A percentile compares a stretch with the other conserved stretches of the same genome.
Evolutionary conservation across 2,797 vertebrate genomes (phyloP).

Genomic region (Danio choprae): DNA sequence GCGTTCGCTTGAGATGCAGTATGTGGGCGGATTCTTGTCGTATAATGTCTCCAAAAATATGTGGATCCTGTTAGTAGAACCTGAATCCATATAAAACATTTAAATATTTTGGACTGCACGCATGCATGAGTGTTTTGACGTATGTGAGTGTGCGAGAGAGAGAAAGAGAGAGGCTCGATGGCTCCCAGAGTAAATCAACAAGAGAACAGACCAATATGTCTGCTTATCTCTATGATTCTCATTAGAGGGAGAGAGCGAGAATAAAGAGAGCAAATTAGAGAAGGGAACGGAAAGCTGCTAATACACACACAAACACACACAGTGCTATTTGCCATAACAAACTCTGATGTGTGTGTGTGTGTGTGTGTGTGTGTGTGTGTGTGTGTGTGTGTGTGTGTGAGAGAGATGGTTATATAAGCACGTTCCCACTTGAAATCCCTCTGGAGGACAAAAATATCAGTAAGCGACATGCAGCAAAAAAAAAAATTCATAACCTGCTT

Average conservation of each 20-base stretch:
- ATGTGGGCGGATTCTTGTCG: background rate
- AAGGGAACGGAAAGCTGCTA: constrained; percentile 5
- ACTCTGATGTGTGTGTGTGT: constrained; percentile 9
- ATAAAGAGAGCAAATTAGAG: constrained; percentile 45
- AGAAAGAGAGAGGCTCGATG: background rate
- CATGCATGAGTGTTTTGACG: background rate
- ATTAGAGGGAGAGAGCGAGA: constrained; percentile 26
- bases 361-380: constrained; percentile 2
- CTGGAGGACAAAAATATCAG: constrained; percentile 28
- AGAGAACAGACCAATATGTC: constrained; percentile 37
- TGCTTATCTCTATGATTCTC: constrained; percentile 44
- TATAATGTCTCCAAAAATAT: constrained; percentile 21
- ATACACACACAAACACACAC: constrained; percentile 5
- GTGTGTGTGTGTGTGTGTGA: background rate
- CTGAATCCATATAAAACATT: background rate
- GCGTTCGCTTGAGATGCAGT: background rate
- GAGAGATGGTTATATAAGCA: constrained; percentile 38
- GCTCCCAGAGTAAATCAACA: constrained; percentile 30
- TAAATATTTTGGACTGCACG: background rate
- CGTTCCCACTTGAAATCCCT: constrained; percentile 22
- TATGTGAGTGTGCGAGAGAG: background rate
- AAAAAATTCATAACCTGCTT: background rate
- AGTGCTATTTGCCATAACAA: constrained; percentile 42
- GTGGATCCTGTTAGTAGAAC: background rate
- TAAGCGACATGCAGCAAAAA: constrained; percentile 22